A percentile compares a stretch with the other conserved stretches of the same genome.
Evolutionary conservation across 2,888 invertebrate species (phyloP).

Genomic region (Salticus scenicus): DNA sequence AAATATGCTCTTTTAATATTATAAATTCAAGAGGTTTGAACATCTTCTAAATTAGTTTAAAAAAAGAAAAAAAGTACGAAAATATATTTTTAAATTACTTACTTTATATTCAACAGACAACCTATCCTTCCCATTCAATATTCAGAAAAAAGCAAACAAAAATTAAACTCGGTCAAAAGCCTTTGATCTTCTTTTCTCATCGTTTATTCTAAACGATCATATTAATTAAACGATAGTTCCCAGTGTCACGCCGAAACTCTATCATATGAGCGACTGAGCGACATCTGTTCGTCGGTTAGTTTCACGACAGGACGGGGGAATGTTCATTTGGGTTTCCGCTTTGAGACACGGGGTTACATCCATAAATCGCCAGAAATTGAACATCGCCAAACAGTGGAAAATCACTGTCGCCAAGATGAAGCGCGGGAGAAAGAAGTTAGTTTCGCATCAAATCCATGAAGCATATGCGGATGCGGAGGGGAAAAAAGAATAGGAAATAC

Average conservation of each 20-base stretch:
- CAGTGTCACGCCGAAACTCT: conserved; percentile 12
- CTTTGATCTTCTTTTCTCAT: conserved; percentile 8
- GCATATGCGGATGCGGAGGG: no score
- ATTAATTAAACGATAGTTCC: background rate
- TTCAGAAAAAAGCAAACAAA: background rate
- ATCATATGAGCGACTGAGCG: conserved; percentile 14
- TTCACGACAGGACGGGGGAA: background rate
- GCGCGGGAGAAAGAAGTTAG: background rate
- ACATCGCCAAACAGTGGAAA: background rate
- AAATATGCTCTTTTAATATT: no score
- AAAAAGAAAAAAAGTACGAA: no score
- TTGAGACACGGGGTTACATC: background rate
- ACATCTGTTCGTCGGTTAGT: conserved; percentile 54
- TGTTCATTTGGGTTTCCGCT: conserved; percentile 29
- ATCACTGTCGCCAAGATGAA: background rate
- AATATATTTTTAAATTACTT: background rate
- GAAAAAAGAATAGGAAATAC: no score
- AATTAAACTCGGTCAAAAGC: background rate
- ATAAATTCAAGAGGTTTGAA: no score
- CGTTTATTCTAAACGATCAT: background rate
- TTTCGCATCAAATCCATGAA: no score
- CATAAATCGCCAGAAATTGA: background rate
- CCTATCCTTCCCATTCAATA: background rate
- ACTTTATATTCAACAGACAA: background rate
- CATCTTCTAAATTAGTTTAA: no score